Percentiles rank a stretch among this genome's conserved stretches.
Evolutionary conservation across 2,888 invertebrate species (phyloP).

Genomic region (Hemithea aestivaria): DNA sequence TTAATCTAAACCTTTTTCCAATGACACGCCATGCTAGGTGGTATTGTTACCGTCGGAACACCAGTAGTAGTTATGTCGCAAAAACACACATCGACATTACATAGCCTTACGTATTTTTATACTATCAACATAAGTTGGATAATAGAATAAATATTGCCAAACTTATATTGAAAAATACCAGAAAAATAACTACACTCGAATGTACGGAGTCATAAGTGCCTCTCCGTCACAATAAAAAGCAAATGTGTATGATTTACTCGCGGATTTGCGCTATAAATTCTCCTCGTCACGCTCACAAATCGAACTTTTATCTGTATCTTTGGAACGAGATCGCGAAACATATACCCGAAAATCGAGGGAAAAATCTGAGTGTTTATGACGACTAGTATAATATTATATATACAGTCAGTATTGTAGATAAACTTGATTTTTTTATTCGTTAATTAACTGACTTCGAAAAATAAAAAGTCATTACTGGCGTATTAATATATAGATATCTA

Average conservation of each 20-base stretch:
- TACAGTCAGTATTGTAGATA: too few relatives aligned
- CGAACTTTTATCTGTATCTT: slow-evolving; percentile 13
- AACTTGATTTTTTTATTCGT: too few relatives aligned
- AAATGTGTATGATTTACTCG: slow-evolving; percentile 16
- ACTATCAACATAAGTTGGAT: slow-evolving; percentile 6
- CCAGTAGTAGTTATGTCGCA: too few relatives aligned
- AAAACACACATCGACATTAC: too few relatives aligned
- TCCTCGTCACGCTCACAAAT: slow-evolving; percentile 11
- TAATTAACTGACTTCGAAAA: too few relatives aligned
- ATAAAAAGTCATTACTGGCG: too few relatives aligned
- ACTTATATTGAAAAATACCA: too few relatives aligned
- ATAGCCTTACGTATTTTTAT: too few relatives aligned
- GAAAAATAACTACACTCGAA: background rate
- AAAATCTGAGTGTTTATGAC: slow-evolving; percentile 1
- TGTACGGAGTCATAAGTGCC: slow-evolving; percentile 7
- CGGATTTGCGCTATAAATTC: slow-evolving; percentile 8
- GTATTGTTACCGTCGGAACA: too few relatives aligned
- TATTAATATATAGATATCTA: too few relatives aligned
- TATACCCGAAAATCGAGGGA: background rate
- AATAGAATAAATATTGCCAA: background rate
- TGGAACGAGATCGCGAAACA: slow-evolving; percentile 10
- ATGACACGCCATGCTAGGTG: too few relatives aligned
- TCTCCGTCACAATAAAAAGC: slow-evolving; percentile 16
- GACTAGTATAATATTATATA: background rate
- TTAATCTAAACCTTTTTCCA: too few relatives aligned